phyloP scores from a whole-genome alignment of 1,140 invertebrate species.

The Atta colombica region DNA sequence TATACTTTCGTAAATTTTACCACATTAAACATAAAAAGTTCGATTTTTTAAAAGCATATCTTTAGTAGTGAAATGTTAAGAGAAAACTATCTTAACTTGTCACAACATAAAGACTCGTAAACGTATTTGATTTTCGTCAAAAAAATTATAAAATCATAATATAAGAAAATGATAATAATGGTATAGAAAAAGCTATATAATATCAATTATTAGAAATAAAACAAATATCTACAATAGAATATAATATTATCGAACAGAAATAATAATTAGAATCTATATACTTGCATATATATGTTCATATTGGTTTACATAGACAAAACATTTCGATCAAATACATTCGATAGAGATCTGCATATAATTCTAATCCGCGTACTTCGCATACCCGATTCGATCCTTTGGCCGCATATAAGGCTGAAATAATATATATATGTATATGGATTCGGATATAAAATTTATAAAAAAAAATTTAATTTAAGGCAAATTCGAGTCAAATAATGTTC shows the following conservation, averaged over 20 bases:
- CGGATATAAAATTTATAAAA: neutral
- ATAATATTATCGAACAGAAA: neutral
- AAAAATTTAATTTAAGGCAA: neutral
- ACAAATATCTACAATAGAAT: constrained; percentile 22
- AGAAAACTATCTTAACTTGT: neutral
- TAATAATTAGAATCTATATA: constrained; percentile 12
- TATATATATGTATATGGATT: neutral
- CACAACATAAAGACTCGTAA: neutral
- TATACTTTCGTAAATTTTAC: constrained; percentile 7
- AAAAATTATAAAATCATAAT: neutral
- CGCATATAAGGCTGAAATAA: neutral
- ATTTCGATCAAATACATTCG: neutral
- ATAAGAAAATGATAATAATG: neutral
- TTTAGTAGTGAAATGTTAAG: neutral
- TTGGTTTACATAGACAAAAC: constrained; percentile 18
- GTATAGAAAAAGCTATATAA: neutral
- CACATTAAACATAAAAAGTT: neutral
- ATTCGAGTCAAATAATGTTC: neutral
- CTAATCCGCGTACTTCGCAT: neutral
- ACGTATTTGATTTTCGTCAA: constrained; percentile 5
- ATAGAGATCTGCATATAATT: neutral
- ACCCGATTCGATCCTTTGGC: neutral
- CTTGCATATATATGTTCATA: neutral
- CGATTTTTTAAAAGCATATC: neutral
- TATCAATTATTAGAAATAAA: constrained; percentile 2